Evolutionary conservation across 2,888 invertebrate species (phyloP).

Genomic region (Endomychus coccineus): DNA sequence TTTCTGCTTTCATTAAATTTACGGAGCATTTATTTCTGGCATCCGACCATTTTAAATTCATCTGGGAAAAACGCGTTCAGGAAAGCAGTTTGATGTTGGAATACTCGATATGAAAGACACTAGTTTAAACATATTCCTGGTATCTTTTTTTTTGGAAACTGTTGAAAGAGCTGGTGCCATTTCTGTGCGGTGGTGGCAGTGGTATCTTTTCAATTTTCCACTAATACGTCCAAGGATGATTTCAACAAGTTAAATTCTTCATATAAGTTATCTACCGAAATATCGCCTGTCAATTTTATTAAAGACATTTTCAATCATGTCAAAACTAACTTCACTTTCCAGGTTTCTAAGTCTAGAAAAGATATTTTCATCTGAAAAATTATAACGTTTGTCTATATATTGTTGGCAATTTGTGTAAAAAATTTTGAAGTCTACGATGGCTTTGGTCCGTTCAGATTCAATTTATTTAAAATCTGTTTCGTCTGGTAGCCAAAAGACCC

Average conservation of each 20-base stretch:
- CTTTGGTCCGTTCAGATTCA: slow-evolving; percentile 3
- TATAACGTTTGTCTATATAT: slow-evolving; percentile 5
- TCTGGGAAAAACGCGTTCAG: slow-evolving; percentile 15
- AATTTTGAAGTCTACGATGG: slow-evolving; percentile 4
- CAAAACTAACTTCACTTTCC: slow-evolving; percentile 6
- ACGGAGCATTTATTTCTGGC: slow-evolving; percentile 15
- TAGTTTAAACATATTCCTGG: slow-evolving; percentile 4
- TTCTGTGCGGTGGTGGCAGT: slow-evolving; percentile 9
- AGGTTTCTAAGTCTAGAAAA: slow-evolving; percentile 3
- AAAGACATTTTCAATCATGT: slow-evolving; percentile 7
- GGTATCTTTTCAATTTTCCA: slow-evolving; percentile 7
- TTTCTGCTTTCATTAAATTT: slow-evolving; percentile 12
- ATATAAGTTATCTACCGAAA: slow-evolving; percentile 10
- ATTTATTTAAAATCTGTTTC: slow-evolving; percentile 4
- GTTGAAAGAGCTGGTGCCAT: slow-evolving; percentile 9
- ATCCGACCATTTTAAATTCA: slow-evolving; percentile 20
- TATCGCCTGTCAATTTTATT: slow-evolving; percentile 9
- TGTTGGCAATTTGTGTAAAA: slow-evolving; percentile 5
- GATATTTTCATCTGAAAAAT: slow-evolving; percentile 8
- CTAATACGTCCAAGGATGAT: slow-evolving; percentile 6
- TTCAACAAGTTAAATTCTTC: slow-evolving; percentile 12
- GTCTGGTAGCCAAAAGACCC: slow-evolving; percentile 1
- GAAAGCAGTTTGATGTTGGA: slow-evolving; percentile 9
- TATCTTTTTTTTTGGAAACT: slow-evolving; percentile 6
- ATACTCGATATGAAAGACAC: slow-evolving; percentile 4